phyloP scores from a whole-genome alignment of 2,113 vertebrate species.

The Perca schrenkii region DNA sequence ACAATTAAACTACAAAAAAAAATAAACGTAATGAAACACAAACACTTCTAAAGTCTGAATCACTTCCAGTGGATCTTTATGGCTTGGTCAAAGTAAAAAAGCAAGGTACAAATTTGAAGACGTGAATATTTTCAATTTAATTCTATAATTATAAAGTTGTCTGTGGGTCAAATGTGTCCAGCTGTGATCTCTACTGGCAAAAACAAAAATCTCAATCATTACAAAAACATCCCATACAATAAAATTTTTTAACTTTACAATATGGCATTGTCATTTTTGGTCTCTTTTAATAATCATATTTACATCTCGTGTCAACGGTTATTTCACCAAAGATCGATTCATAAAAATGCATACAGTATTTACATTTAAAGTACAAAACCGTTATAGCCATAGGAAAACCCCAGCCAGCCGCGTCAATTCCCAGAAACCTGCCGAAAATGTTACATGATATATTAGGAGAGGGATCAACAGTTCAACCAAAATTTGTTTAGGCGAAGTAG shows the following conservation, averaged over 20 bases:
- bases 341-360: constrained; percentile 11
- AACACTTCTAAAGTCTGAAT: background rate
- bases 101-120: background rate
- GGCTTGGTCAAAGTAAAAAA: constrained; percentile 36
- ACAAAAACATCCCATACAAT: constrained; percentile 24
- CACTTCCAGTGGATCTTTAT: constrained; percentile 16
- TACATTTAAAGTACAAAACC: constrained; percentile 41
- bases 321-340: background rate
- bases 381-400: constrained; percentile 1
- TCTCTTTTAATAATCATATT: constrained; percentile 36
- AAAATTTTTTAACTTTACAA: constrained; percentile 22
- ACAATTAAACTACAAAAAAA: background rate
- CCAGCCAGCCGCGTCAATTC: background rate
- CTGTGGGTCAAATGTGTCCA: background rate
- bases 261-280: constrained; percentile 61
- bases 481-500: background rate
- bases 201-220: background rate
- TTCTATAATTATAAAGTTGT: constrained; percentile 14
- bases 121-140: background rate
- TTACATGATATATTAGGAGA: background rate
- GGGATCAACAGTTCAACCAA: background rate
- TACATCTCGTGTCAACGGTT: constrained; percentile 5
- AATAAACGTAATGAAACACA: background rate
- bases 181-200: constrained; percentile 39
- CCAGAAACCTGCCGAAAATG: background rate